Evolutionary conservation across 2,888 invertebrate species (phyloP).

Genomic region (Cheilosia soror): DNA sequence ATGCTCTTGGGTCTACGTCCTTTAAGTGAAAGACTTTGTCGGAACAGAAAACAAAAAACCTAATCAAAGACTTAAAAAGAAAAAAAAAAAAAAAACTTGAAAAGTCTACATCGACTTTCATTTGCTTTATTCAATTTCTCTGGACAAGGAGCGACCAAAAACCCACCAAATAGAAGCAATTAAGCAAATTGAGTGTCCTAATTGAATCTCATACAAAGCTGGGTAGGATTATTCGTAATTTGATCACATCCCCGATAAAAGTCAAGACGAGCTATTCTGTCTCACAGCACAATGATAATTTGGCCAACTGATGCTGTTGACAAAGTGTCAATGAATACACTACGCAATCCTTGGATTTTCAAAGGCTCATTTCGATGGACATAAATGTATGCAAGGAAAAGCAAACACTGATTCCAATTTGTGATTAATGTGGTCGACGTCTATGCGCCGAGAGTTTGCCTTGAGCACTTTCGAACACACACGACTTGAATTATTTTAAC

Average conservation of each 20-base stretch:
- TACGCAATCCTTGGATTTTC: slow-evolving; percentile 38
- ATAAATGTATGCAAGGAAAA: slow-evolving; percentile 18
- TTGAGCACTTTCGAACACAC: slow-evolving; percentile 19
- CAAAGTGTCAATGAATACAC: slow-evolving; percentile 38
- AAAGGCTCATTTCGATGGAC: slow-evolving; percentile 22
- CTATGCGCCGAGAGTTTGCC: slow-evolving; percentile 9
- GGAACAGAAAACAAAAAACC: background rate
- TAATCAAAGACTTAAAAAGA: background rate
- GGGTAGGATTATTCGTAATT: slow-evolving; percentile 51
- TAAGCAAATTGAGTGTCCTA: slow-evolving; percentile 51
- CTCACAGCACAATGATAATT: slow-evolving; percentile 4
- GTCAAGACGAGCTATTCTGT: background rate
- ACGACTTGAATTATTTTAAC: slow-evolving; percentile 30
- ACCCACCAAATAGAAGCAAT: slow-evolving; percentile 26
- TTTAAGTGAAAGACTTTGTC: background rate
- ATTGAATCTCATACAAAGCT: slow-evolving; percentile 44
- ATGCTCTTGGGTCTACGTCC: background rate
- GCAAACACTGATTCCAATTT: slow-evolving; percentile 52
- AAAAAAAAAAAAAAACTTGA: background rate
- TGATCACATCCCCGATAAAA: slow-evolving; percentile 42
- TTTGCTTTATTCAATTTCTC: slow-evolving; percentile 1
- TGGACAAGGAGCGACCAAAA: background rate
- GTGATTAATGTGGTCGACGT: slow-evolving; percentile 47
- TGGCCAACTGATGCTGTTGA: slow-evolving; percentile 49
- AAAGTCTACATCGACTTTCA: background rate